Percentiles rank a stretch among this genome's conserved stretches.
Evolutionary conservation across 1,140 invertebrate genomes (phyloP).

Genomic region (Lepeophtheirus salmonis): DNA sequence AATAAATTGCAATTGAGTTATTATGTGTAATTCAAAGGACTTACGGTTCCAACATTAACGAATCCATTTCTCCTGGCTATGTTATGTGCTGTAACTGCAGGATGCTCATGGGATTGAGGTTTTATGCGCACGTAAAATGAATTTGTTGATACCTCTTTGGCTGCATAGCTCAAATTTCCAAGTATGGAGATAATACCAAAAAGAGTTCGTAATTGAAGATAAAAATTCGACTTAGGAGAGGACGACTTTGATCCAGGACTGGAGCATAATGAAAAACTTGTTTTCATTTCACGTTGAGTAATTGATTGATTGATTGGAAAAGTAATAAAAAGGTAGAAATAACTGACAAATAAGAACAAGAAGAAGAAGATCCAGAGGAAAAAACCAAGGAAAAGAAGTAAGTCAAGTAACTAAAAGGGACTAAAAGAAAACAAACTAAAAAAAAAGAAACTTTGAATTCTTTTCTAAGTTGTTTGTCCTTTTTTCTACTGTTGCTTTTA

Average conservation of each 20-base stretch:
- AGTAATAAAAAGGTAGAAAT: not conserved
- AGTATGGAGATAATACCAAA: not conserved
- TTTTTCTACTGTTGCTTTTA: too few species aligned
- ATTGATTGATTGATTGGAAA: not conserved
- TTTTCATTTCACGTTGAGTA: not conserved
- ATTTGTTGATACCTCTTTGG: conserved; percentile 17
- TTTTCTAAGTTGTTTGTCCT: too few species aligned
- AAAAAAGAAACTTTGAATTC: too few species aligned
- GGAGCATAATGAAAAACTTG: not conserved
- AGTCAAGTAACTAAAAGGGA: not conserved
- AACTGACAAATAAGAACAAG: not conserved
- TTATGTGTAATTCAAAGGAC: not conserved
- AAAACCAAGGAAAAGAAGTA: not conserved
- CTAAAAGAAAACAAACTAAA: not conserved
- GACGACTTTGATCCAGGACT: not conserved
- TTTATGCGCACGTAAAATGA: conserved; percentile 11
- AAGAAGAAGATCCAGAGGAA: not conserved
- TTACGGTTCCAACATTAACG: conserved; percentile 14
- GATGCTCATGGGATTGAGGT: not conserved
- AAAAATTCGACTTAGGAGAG: not conserved
- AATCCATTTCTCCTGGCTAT: conserved; percentile 15
- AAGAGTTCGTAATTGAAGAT: not conserved
- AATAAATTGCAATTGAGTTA: not conserved
- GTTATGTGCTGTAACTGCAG: conserved; percentile 5
- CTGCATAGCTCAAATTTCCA: conserved; percentile 1